These are phyloP conservation scores for Ophion ventricosus DNA, from an alignment of 2,888 invertebrate genomes.

Conservation along the genomic window DNA sequence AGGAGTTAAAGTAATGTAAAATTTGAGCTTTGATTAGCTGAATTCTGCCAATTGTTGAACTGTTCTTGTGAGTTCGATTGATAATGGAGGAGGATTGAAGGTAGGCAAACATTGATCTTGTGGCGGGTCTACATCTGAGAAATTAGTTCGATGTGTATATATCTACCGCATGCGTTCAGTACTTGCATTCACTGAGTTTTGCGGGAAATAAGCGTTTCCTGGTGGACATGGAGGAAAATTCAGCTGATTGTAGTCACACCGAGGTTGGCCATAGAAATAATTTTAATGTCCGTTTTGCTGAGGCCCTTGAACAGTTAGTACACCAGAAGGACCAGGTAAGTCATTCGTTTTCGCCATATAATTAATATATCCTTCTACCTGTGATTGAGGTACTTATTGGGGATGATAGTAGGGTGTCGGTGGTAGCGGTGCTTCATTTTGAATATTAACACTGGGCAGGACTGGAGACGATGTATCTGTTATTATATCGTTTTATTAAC, in stretches of 20 bases:
- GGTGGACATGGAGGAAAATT: neutral
- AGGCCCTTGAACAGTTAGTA: neutral
- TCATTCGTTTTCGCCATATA: no score
- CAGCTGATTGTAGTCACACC: neutral
- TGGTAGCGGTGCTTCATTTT: slow-evolving; percentile 3
- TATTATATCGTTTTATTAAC: neutral
- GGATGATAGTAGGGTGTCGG: neutral
- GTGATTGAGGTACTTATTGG: neutral
- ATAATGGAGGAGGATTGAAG: no score
- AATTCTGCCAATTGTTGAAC: no score
- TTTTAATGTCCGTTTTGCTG: neutral
- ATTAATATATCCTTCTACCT: no score
- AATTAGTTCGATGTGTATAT: no score
- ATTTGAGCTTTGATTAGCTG: no score
- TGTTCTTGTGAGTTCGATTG: no score
- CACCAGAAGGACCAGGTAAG: neutral
- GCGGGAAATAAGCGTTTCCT: neutral
- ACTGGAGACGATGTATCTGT: neutral
- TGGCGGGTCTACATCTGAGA: no score
- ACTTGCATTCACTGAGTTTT: neutral
- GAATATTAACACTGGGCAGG: neutral
- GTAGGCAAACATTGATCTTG: no score
- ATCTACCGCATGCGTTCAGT: no score
- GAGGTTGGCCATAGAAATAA: neutral
- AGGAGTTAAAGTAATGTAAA: no score